Evolutionary conservation across 2,888 invertebrate genomes (phyloP).

Genomic region (Lasioglossum leucozonium): DNA sequence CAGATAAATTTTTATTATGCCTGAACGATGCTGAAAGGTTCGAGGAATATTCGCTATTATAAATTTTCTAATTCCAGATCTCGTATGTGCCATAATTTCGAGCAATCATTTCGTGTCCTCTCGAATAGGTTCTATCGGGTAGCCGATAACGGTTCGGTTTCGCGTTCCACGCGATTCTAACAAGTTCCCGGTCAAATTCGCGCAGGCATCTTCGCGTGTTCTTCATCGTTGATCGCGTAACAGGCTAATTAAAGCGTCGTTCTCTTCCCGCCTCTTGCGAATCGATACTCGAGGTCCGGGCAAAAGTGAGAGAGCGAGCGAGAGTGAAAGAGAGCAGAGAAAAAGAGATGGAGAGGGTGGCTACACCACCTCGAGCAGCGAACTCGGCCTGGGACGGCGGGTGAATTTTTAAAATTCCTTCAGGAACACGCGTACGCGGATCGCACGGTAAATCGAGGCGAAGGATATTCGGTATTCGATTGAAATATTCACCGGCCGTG

Average conservation of each 20-base stretch:
- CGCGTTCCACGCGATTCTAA: not conserved
- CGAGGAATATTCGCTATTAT: no score
- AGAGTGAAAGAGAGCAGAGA: not conserved
- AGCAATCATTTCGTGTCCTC: not conserved
- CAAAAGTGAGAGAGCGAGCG: constrained; percentile 20
- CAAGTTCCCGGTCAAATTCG: constrained; percentile 1
- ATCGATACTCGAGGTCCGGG: constrained; percentile 54
- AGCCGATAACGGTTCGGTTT: not conserved
- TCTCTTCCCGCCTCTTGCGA: constrained; percentile 17
- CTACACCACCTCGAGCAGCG: constrained; percentile 22
- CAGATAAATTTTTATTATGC: no score
- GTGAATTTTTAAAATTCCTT: constrained; percentile 62
- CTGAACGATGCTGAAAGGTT: no score
- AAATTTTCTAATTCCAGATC: not conserved
- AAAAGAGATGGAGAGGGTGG: not conserved
- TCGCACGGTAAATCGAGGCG: constrained; percentile 58
- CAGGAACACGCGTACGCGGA: constrained; percentile 49
- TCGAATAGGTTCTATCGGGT: not conserved
- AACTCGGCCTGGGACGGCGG: constrained; percentile 5
- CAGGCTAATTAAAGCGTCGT: constrained; percentile 55
- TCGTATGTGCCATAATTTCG: no score
- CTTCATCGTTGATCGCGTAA: constrained; percentile 47
- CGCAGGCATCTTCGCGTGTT: constrained; percentile 22
- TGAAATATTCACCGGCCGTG: constrained; percentile 58
- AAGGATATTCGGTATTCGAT: constrained; percentile 58